phyloP scores from a whole-genome alignment of 1,140 invertebrate genomes.

The Bombus waltoni region DNA sequence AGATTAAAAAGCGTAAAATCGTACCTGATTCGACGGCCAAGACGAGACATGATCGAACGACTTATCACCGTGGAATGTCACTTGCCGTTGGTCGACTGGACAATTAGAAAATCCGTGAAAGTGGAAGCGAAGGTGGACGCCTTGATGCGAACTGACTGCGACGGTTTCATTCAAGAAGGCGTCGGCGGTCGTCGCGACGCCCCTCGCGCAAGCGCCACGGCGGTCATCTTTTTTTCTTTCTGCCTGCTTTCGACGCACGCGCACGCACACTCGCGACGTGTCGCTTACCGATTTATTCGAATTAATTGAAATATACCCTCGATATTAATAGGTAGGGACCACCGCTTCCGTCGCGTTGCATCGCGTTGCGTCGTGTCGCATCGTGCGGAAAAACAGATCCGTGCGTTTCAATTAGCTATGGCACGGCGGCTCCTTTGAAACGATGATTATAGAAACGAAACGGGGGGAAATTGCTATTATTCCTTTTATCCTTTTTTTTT shows the following conservation, averaged over 20 bases:
- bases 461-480: too few species aligned
- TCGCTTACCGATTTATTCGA: constrained; percentile 70
- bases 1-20: not conserved
- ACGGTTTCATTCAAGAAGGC: constrained; percentile 75
- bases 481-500: too few species aligned
- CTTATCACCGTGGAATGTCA: constrained; percentile 42
- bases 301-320: constrained; percentile 69
- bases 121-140: constrained; percentile 68
- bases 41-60: not conserved
- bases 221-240: constrained; percentile 21
- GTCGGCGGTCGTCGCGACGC: constrained; percentile 70
- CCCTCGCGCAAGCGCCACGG: constrained; percentile 64
- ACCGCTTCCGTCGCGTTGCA: not conserved
- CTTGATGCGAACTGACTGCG: constrained; percentile 71
- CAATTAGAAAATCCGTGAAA: constrained; percentile 55
- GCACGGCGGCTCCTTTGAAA: not conserved
- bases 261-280: constrained; percentile 26
- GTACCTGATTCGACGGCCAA: not conserved
- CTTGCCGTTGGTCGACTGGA: constrained; percentile 1
- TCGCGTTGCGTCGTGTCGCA: not conserved
- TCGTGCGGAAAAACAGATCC: not conserved
- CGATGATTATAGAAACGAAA: too few species aligned
- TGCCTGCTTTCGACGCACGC: constrained; percentile 38
- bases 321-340: constrained; percentile 68
- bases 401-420: constrained; percentile 27